Evolutionary conservation across 1,140 invertebrate genomes (phyloP), one percentile per base, ranked within the genome.

Genomic region (Drosophila teissieri): DNA sequence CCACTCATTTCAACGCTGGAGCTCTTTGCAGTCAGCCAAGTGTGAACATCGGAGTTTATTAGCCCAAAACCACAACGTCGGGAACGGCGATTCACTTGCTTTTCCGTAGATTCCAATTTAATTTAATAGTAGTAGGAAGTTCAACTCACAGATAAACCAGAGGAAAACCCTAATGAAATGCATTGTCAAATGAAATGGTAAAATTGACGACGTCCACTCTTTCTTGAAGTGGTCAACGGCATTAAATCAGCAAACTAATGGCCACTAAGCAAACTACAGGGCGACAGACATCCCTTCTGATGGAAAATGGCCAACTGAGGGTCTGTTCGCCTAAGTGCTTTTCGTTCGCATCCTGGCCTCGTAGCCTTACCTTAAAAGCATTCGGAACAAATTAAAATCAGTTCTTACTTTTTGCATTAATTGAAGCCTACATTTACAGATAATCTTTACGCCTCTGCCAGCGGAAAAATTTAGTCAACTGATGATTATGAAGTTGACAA

Each of bases 121-220:
- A 89, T 89, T 81, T 83, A 80, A 83, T 79, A 83, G 83, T 72
- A 67, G 74, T 58, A 58, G 48, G 40, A 31, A 55, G 49, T 27
- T 12, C 19, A 51, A 31, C 55, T 19, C 44, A 69, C 48, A 40
- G 69, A 78, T 81, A 61, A 55, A 15, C 63, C 65, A 49, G 44
- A 54, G 62, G 57, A 70, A 46, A 77, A 34, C 65, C 72, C 56
- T 88, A 88, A 88, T 88, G 83, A 88, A 88, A 88, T 89, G 84
- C 84, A 88, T 88, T 88, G 83, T 89, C 79, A 88, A 88, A 89
- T 88, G 83, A 89, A 88, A 88, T 88, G 84, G 84, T 88, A 84
- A 89, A 88, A 88, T 88, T 88, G 84, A 88, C 83, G 84, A 88
- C 80, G 84, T 84, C 68, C 80, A 90, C 80, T 83, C 62, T 89